Percentiles rank a stretch among this genome's conserved stretches.
phyloP scores from a whole-genome alignment of 2,113 vertebrate species.

The Platysteira castanea region DNA sequence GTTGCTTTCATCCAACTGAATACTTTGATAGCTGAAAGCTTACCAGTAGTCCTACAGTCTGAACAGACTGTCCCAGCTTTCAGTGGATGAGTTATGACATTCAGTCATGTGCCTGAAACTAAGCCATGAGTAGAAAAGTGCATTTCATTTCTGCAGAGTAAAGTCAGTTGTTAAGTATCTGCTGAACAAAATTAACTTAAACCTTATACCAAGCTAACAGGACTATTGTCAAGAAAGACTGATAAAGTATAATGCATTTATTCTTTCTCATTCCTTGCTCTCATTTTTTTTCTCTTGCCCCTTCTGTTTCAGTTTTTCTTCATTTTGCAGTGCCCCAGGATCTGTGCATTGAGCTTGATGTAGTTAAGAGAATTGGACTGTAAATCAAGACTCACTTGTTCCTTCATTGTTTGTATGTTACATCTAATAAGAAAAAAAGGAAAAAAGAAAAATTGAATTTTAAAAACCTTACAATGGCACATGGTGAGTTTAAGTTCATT shows the following conservation, averaged over 20 bases:
- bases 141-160: background rate
- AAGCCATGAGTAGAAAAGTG: background rate
- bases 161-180: background rate
- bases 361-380: background rate
- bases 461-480: background rate
- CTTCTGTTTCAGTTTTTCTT: background rate
- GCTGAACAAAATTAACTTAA: background rate
- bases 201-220: background rate
- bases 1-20: background rate
- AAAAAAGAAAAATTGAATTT: background rate
- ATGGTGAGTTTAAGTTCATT: constrained; percentile 33
- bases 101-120: background rate
- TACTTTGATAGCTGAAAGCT: background rate
- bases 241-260: background rate
- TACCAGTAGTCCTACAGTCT: background rate
- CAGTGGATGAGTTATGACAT: background rate
- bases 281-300: background rate
- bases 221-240: background rate
- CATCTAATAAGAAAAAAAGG: background rate
- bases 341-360: background rate
- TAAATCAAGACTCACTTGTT: background rate
- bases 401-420: background rate
- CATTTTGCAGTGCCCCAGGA: background rate
- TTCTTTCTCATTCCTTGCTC: background rate
- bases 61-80: background rate